Base-by-base conservation (phyloP, 2,113 vertebrate species). In the Periophthalmus modestus region DNA sequence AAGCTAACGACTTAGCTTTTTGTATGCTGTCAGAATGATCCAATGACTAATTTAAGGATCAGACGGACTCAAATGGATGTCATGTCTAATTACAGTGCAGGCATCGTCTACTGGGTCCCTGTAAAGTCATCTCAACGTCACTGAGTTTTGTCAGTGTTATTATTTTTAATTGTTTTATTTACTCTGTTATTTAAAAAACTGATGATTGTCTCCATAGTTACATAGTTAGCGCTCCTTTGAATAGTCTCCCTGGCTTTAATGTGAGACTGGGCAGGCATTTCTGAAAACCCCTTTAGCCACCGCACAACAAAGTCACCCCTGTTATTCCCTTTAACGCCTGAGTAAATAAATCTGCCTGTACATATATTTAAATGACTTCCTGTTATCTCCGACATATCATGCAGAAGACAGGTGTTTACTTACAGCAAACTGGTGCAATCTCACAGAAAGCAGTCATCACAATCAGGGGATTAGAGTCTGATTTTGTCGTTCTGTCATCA, bases 401-500 rank as follows among this genome's bases (percentile, higher is more conserved):
- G 78, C 62, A 55, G 13, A 52, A 75, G 71, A 52, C 72, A 79
- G 54, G 28, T 61, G 18, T 78, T 69, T 50, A 39, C 24, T 69
- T 74, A 34, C 54, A 14, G 39, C 57, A 58, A 13, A 24, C 69
- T 14, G 43, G 65, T 72, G 58, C 75, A 77, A 74, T 77, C 73
- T 79, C 4, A 36, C 59, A 57, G 66, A 66, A 75, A 66, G 61
- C 47, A 4, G 63, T 52, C 28, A 58, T 73, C 69, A 67, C 59
- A 63, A 71, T 80, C 33, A 48, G 33, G 66, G 50, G 69, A 68
- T 69, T 78, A 66, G 73, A 73, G 39, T 62, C 18, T 72, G 57
- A 76, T 80, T 78, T 52, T 14, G 61, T 62, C n/a, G 62, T 80
- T 72, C 67, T 61, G 62, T 74, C 55, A 78, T 74, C 61, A 75